Evolutionary conservation across 1,140 invertebrate species (phyloP).

Genomic region (Chelonus insularis): DNA sequence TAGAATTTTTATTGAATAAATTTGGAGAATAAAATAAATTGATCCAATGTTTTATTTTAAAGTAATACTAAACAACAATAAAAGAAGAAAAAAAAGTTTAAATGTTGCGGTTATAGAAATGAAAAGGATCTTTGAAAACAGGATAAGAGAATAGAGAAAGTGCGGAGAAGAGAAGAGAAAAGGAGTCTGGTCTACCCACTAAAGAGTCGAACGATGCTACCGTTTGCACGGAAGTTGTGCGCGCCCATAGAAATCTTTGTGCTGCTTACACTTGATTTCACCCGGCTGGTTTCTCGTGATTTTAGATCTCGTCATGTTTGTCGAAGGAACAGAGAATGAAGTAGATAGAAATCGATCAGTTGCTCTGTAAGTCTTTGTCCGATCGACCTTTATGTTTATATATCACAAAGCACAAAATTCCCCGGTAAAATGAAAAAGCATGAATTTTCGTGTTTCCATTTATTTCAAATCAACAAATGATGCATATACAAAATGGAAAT

Average conservation of each 20-base stretch:
- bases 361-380: conserved; percentile 13
- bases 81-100: conserved; percentile 8
- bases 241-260: conserved; percentile 28
- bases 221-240: conserved; percentile 23
- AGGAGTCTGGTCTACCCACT: conserved; percentile 8
- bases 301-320: conserved; percentile 12
- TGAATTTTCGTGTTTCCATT: neutral
- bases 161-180: neutral
- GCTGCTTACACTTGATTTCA: conserved; percentile 27
- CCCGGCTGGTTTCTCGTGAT: conserved; percentile 6
- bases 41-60: too few relatives aligned
- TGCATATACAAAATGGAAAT: neutral
- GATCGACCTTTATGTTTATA: conserved; percentile 2
- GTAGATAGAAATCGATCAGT: conserved; percentile 23
- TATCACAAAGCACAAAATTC: conserved; percentile 5
- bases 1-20: too few relatives aligned
- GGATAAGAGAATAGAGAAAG: conserved; percentile 7
- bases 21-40: too few relatives aligned
- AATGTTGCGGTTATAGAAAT: conserved; percentile 7
- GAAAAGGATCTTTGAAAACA: conserved; percentile 5
- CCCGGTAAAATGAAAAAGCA: neutral
- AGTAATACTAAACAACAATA: neutral
- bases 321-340: conserved; percentile 6
- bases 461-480: neutral
- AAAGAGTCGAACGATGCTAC: neutral